Conservation (phyloP, 53 echinoderm and acorn worm genomes). For the Arbacia lixula region DNA sequence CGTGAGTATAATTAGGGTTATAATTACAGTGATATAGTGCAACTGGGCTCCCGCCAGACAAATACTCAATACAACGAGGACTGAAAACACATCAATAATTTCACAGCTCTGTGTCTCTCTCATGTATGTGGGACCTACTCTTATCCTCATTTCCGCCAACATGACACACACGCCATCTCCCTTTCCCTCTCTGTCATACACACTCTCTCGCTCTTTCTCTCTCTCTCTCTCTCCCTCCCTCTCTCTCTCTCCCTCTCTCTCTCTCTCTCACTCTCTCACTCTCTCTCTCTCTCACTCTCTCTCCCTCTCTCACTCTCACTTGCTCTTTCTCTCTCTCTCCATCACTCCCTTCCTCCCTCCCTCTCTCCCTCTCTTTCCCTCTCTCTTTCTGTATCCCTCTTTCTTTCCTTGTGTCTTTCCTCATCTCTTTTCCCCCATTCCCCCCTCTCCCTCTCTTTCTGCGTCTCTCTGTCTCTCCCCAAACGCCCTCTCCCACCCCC, state of each 20-base stretch:
- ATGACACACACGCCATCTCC: no score
- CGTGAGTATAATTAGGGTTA: no score
- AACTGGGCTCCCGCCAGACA: no score
- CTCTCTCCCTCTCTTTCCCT: neutral
- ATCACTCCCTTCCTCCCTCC: neutral
- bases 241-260: neutral
- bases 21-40: no score
- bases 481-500: neutral
- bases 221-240: neutral
- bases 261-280: constrained; percentile 9
- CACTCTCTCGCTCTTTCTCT: no score
- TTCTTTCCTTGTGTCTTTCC: neutral
- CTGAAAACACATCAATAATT: no score
- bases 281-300: neutral
- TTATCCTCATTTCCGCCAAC: neutral
- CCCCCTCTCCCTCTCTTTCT: neutral
- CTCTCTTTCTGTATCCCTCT: neutral
- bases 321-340: neutral
- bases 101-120: neutral
- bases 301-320: neutral
- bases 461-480: neutral
- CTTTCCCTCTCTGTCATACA: neutral
- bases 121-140: no score
- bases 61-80: no score
- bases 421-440: neutral